Conservation (phyloP, 2,113 vertebrate genomes). For the Lampris incognitus region DNA sequence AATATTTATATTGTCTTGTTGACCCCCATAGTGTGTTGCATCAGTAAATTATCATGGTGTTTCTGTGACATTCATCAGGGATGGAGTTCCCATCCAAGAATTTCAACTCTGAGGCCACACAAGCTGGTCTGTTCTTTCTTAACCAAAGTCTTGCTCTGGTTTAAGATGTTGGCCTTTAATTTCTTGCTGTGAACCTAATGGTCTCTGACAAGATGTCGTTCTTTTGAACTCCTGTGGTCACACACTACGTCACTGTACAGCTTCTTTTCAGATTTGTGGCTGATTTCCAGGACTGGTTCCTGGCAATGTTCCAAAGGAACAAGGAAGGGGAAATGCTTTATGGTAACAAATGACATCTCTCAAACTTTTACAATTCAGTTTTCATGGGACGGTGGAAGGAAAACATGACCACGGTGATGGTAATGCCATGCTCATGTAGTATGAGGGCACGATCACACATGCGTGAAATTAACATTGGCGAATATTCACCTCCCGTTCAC, state of each 20-base stretch:
- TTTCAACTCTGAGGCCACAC: slow-evolving; percentile 9
- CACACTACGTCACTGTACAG: slow-evolving; percentile 1
- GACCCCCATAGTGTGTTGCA: no score
- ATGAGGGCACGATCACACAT: no score
- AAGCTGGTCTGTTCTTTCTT: background rate
- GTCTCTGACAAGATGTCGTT: slow-evolving; percentile 18
- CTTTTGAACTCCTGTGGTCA: slow-evolving; percentile 36
- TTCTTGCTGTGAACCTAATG: background rate
- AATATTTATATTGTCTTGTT: no score
- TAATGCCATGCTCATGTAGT: background rate
- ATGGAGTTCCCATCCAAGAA: background rate
- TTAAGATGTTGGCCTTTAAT: slow-evolving; percentile 11
- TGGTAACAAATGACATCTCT: background rate
- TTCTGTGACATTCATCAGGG: background rate
- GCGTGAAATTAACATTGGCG: no score
- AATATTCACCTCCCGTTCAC: no score
- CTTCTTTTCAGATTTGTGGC: slow-evolving; percentile 25
- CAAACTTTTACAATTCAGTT: slow-evolving; percentile 1
- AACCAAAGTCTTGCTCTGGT: slow-evolving; percentile 3
- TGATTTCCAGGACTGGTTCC: slow-evolving; percentile 8
- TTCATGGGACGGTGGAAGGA: background rate
- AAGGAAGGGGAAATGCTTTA: background rate
- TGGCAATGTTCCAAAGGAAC: background rate
- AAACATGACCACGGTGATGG: background rate
- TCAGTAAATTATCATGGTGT: background rate